Conservation (phyloP, 2,888 invertebrate species). For the Eubasilissa splendida region DNA sequence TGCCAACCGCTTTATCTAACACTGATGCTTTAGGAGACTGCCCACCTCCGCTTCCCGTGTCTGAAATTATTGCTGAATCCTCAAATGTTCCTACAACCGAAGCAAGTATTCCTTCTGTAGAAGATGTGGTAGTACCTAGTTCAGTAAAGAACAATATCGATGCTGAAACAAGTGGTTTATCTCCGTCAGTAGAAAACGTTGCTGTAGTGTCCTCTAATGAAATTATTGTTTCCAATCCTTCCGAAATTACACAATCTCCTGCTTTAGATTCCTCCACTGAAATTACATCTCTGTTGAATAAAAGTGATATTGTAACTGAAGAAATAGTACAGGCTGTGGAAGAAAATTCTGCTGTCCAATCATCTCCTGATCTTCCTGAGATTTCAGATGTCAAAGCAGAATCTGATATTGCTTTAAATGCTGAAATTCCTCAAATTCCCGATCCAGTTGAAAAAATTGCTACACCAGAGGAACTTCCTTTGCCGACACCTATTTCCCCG, state of each 20-base stretch:
- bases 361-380: slow-evolving; percentile 5
- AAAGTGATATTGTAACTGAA: slow-evolving; percentile 1
- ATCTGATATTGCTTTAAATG: not conserved
- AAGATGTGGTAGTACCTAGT: slow-evolving; percentile 12
- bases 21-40: slow-evolving; percentile 12
- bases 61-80: slow-evolving; percentile 22
- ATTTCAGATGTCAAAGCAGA: not conserved
- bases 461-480: slow-evolving; percentile 26
- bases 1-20: slow-evolving; percentile 44
- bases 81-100: slow-evolving; percentile 32
- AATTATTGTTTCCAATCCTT: slow-evolving; percentile 35
- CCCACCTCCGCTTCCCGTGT: slow-evolving; percentile 23
- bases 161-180: slow-evolving; percentile 29
- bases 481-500: not conserved
- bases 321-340: slow-evolving; percentile 21
- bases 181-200: slow-evolving; percentile 53
- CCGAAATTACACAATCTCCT: slow-evolving; percentile 22
- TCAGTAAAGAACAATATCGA: slow-evolving; percentile 7
- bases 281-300: not conserved
- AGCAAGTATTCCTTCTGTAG: slow-evolving; percentile 45
- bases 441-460: slow-evolving; percentile 5
- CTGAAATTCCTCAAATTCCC: slow-evolving; percentile 9
- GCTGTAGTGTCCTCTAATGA: slow-evolving; percentile 58
- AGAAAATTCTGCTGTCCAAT: slow-evolving; percentile 19
- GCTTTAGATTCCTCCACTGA: slow-evolving; percentile 9